phyloP scores from a whole-genome alignment of 2,888 invertebrate genomes.

The Oxystoma pomonae region DNA sequence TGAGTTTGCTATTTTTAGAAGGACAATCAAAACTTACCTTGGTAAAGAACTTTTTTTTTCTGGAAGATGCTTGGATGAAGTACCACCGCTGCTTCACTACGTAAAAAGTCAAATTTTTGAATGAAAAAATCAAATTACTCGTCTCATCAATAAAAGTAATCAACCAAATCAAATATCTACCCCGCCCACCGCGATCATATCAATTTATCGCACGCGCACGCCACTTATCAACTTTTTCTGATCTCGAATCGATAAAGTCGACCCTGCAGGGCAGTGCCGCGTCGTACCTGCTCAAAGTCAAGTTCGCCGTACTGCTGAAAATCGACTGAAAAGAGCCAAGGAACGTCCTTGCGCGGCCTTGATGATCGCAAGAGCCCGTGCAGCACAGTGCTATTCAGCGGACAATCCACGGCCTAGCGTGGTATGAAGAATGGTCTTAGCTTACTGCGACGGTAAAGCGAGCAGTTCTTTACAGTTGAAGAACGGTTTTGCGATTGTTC shows the following conservation, averaged over 20 bases:
- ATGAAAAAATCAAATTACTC: neutral
- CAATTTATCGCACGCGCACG: neutral
- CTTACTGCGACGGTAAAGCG: neutral
- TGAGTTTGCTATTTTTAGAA: too few species aligned
- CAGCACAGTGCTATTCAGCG: neutral
- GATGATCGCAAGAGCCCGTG: constrained; percentile 2
- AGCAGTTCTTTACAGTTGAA: neutral
- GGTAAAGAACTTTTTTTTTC: too few species aligned
- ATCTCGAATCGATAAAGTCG: neutral
- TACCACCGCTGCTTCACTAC: too few species aligned
- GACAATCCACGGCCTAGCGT: neutral
- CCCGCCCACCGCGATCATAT: neutral
- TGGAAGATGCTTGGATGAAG: too few species aligned
- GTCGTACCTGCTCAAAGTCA: neutral
- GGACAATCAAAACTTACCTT: too few species aligned
- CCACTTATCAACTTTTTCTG: neutral
- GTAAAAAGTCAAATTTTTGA: too few species aligned
- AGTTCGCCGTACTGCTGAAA: neutral
- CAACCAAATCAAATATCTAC: neutral
- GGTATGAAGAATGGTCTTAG: neutral
- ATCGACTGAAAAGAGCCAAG: constrained; percentile 16
- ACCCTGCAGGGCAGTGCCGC: neutral
- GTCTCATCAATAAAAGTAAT: neutral
- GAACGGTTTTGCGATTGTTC: neutral
- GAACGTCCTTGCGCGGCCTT: constrained; percentile 30